These are phyloP conservation scores for Leucoraja erinaceus DNA, from an alignment of 2,113 vertebrate genomes.

Conservation along the genomic window DNA sequence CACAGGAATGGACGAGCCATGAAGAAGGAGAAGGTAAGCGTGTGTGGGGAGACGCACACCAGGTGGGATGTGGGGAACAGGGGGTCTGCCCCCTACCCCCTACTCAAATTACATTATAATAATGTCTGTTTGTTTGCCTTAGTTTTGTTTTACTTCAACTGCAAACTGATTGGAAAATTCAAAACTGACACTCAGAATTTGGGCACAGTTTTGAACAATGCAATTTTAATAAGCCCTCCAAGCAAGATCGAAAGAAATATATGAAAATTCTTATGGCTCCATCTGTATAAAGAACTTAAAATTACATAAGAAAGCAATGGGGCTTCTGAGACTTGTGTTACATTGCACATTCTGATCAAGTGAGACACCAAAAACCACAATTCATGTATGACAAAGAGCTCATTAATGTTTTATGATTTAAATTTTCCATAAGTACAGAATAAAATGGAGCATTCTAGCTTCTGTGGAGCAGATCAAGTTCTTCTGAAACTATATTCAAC, in stretches of 20 bases:
- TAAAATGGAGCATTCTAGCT: neutral
- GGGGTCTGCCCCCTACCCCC: too few relatives aligned
- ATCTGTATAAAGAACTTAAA: neutral
- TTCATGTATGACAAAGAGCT: neutral
- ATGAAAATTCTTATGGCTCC: neutral
- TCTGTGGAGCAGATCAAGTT: neutral
- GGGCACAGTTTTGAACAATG: too few relatives aligned
- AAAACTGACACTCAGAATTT: neutral
- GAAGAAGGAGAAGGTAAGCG: too few relatives aligned
- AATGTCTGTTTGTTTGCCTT: neutral
- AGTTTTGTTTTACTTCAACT: neutral
- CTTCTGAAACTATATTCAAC: neutral
- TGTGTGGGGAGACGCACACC: too few relatives aligned
- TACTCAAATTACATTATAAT: too few relatives aligned
- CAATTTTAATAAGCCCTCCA: neutral
- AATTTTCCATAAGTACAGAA: neutral
- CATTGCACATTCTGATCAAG: neutral
- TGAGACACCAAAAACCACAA: neutral
- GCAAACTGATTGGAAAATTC: neutral
- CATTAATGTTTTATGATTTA: neutral
- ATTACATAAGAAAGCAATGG: neutral
- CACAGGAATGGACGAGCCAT: too few relatives aligned
- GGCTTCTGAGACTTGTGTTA: neutral
- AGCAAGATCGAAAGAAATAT: neutral
- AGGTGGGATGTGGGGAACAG: too few relatives aligned